Evolutionary conservation across 2,888 invertebrate species (phyloP).

Genomic region (Monochamus alternatus): DNA sequence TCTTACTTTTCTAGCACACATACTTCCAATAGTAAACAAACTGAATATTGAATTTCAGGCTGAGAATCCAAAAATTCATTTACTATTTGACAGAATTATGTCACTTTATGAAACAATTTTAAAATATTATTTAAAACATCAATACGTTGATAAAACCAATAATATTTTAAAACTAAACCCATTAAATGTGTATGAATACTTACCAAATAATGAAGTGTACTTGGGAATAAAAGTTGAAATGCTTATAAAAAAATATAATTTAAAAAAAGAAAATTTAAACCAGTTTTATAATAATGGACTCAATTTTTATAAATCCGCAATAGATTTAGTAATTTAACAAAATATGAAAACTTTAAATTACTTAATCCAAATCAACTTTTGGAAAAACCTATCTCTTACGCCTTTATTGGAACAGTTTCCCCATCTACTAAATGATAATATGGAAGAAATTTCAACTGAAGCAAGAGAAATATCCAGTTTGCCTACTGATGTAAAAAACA

Average conservation of each 20-base stretch:
- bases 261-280: slow-evolving; percentile 10
- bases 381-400: neutral
- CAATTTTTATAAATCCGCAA: slow-evolving; percentile 18
- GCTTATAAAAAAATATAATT: slow-evolving; percentile 16
- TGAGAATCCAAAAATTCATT: slow-evolving; percentile 34
- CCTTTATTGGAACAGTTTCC: neutral
- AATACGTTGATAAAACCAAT: slow-evolving; percentile 8
- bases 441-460: neutral
- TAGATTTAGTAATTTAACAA: neutral
- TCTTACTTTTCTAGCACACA: slow-evolving; percentile 25
- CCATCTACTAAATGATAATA: neutral
- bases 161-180: slow-evolving; percentile 16
- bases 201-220: slow-evolving; percentile 26
- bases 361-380: neutral
- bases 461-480: neutral
- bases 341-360: neutral
- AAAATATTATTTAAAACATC: slow-evolving; percentile 9
- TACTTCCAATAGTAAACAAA: slow-evolving; percentile 15
- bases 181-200: slow-evolving; percentile 22
- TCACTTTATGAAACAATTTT: slow-evolving; percentile 2
- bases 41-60: slow-evolving; percentile 24
- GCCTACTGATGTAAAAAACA: neutral
- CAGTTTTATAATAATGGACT: slow-evolving; percentile 6
- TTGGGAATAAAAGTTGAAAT: slow-evolving; percentile 13
- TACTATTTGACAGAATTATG: slow-evolving; percentile 9